Evolutionary conservation across 1,140 invertebrate species (phyloP), one percentile per base, ranked within the genome.

Genomic region (Globodera rostochiensis): DNA sequence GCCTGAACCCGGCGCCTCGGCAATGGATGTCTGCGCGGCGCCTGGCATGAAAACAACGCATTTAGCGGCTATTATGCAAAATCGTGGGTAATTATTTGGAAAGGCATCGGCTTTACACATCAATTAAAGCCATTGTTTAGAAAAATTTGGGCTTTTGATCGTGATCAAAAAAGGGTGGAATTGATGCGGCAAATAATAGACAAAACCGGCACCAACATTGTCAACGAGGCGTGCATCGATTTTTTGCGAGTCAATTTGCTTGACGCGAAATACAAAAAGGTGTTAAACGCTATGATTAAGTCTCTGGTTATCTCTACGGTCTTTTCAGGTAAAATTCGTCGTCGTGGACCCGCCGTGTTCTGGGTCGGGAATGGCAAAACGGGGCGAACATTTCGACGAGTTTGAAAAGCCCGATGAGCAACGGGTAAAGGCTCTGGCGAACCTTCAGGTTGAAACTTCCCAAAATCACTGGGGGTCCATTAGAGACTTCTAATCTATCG

Each of bases 31-130:
- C 92, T 98, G 96, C 91, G 95, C 96, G 11, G 96, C 96, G 46
- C 96, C 96, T 13, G 96, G 96, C 64, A 97, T 97, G 94, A 98
- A 98, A 91, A 95, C 96, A 0, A 93, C 94, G 19, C 94, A 96
- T 91, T 89, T 96, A 25, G 95, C 95, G 74, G 93, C 95, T 49
- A 90, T 94, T 9, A 93, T 97, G 89, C 90, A 93, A 74, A 95
- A 97, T 90, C 90, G 92, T 77, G 93, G 94, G 92, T 94, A 91
- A 66, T n/a, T 69, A 13, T 67, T 7, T 77, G 64, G 57, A 15
- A 15, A 76, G 0, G 8, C 47, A 7, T 0, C 2, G 5, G 6
- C 9, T 8, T 57, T 66, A 36, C 36, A 2, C 36, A 2, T 36
- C 25, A 36, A 36, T 36, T 3, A 36, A 36, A 2, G 36, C 3